Conservation (phyloP, 2,797 vertebrate genomes). For the Picus viridis region DNA sequence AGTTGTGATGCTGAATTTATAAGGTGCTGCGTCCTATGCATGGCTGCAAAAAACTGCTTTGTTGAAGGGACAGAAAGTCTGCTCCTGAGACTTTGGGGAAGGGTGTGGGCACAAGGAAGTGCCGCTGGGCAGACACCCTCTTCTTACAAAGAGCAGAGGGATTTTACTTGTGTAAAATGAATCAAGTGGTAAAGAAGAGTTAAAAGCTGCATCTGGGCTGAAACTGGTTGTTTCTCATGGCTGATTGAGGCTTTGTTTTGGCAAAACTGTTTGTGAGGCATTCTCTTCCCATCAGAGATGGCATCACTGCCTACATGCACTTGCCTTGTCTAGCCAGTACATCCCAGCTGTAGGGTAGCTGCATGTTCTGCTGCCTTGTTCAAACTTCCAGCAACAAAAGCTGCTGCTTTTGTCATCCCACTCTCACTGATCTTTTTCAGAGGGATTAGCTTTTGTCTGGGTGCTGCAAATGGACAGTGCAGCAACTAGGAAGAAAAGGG, state of each 20-base stretch:
- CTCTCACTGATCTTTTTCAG: not conserved
- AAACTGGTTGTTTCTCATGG: not conserved
- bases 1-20: not conserved
- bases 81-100: not conserved
- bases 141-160: not conserved
- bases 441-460: not conserved
- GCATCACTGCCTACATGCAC: rapidly evolving
- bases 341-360: not conserved
- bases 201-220: not conserved
- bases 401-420: not conserved
- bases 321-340: not conserved
- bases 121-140: rapidly evolving
- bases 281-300: not conserved
- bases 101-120: not conserved
- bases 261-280: not conserved
- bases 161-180: not conserved
- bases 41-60: not conserved
- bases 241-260: not conserved
- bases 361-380: not conserved
- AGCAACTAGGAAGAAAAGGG: not conserved
- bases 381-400: not conserved
- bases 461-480: not conserved
- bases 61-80: not conserved
- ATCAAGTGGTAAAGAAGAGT: not conserved
- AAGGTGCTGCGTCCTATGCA: not conserved